Evolutionary conservation across 2,113 vertebrate species (phyloP), one percentile per base, ranked within the genome.

Genomic region (Hucho hucho): DNA sequence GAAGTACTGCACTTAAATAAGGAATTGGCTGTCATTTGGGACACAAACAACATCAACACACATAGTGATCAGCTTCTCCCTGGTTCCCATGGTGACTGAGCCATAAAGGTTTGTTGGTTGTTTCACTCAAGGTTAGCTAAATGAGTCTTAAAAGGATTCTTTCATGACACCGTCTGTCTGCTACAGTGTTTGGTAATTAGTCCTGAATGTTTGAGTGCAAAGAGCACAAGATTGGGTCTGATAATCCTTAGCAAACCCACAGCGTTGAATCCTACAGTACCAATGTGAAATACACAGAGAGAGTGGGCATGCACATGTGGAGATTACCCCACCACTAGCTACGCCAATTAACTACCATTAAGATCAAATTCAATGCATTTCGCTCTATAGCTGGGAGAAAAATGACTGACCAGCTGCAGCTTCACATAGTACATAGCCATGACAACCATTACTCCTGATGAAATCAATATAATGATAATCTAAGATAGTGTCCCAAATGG

Each of bases 21-120:
- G 49, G 49, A 53, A 53, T 53, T 18, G 14, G 16, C 3, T 5
- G 16, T 16, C 16, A 53, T 53, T 53, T 53, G 16, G 4, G 16
- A 53, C 49, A 61, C 58, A 6, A 22, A 22, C 18, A 22, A 24
- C n/a, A 61, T 22, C 58, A 22, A 22, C 58, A 61, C 16, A 16
- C 49, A 53, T 18, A 6, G 49, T 53, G 49, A 14, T 53, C 49
- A 53, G 49, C 37, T 25, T 49, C 67, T 47, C 37, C 43, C 67
- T 69, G 67, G 37, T 69, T 69, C 43, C 43, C 67, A 69, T 47
- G 67, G 67, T 24, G 67, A 24, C 43, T 12, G n/a, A 22, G 58
- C n/a, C 58, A 13, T 22, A 6, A 6, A 22, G n/a, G n/a, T 61
- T 61, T 43, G 20, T 2, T 22, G n/a, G 7, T 6, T 61, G 58